These are phyloP conservation scores for Apostichopus californicus DNA, from an alignment of 35 echinoderm and acorn worm genomes.

Conservation along the genomic window DNA sequence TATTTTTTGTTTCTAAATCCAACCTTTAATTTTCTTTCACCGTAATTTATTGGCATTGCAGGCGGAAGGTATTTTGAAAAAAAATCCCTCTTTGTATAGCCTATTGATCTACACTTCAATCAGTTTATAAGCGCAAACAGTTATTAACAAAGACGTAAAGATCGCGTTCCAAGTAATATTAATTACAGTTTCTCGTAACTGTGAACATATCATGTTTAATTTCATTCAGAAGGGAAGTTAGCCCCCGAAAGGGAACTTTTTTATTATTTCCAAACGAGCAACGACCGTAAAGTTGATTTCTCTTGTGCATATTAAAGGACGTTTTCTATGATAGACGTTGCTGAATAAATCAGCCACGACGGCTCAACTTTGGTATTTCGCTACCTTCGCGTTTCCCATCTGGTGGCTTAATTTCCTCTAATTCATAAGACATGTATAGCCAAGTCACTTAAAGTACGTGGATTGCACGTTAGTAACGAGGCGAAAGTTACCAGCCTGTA, in stretches of 20 bases:
- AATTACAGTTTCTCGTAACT: constrained; percentile 5
- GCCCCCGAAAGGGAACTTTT: background rate
- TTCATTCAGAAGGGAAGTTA: constrained; percentile 7
- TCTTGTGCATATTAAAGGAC: constrained; percentile 9
- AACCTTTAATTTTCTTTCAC: too few species aligned
- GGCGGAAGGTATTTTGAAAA: background rate
- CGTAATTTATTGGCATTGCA: too few species aligned
- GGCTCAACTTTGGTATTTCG: constrained; percentile 40
- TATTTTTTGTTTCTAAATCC: too few species aligned
- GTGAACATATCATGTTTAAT: constrained; percentile 23
- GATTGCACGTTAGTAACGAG: background rate
- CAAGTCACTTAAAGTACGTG: background rate
- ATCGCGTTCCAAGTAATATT: background rate
- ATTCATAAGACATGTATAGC: constrained; percentile 29
- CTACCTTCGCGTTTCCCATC: constrained; percentile 5
- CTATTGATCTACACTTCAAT: background rate
- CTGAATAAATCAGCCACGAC: constrained; percentile 31
- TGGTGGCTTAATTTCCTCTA: constrained; percentile 29
- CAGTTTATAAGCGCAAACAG: background rate
- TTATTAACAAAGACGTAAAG: background rate
- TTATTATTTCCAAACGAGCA: constrained; percentile 36
- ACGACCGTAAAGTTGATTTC: constrained; percentile 18
- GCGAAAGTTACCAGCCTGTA: background rate
- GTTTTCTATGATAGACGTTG: background rate
- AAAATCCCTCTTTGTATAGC: background rate